Evolutionary conservation across 2,888 invertebrate species (phyloP).

Genomic region (Drosophila mimetica): DNA sequence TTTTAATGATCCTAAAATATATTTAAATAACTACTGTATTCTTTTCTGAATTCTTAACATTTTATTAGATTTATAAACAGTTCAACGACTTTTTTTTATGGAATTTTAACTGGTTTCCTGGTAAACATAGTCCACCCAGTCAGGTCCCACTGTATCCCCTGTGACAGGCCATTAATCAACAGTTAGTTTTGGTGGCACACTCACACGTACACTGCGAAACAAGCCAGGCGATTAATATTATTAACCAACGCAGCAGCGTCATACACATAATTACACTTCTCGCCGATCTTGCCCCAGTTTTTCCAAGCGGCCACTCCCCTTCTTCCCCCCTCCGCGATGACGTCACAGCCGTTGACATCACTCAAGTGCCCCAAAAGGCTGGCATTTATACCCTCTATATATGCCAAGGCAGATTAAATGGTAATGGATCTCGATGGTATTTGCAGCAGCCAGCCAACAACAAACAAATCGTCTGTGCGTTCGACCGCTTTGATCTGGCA

Average conservation of each 20-base stretch:
- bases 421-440: slow-evolving; percentile 31
- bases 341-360: slow-evolving; percentile 68
- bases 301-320: not conserved
- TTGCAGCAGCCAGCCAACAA: slow-evolving; percentile 22
- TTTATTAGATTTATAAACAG: too few species aligned
- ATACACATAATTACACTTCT: slow-evolving; percentile 40
- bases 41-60: too few species aligned
- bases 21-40: too few species aligned
- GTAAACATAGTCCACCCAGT: not conserved
- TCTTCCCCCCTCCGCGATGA: slow-evolving; percentile 43
- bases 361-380: slow-evolving; percentile 17
- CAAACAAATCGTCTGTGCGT: slow-evolving; percentile 57
- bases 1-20: too few species aligned
- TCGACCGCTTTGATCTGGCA: slow-evolving; percentile 69
- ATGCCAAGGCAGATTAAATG: slow-evolving; percentile 15
- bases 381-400: not conserved
- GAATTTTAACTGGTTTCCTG: not conserved
- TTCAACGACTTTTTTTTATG: not conserved
- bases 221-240: slow-evolving; percentile 39
- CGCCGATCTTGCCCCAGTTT: slow-evolving; percentile 42
- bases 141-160: slow-evolving; percentile 21
- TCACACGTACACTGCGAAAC: slow-evolving; percentile 10
- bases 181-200: slow-evolving; percentile 46
- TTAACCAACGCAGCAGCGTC: slow-evolving; percentile 42
- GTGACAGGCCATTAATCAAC: slow-evolving; percentile 49